phyloP scores from a whole-genome alignment of 1,140 invertebrate genomes.

The Ectropis grisescens region DNA sequence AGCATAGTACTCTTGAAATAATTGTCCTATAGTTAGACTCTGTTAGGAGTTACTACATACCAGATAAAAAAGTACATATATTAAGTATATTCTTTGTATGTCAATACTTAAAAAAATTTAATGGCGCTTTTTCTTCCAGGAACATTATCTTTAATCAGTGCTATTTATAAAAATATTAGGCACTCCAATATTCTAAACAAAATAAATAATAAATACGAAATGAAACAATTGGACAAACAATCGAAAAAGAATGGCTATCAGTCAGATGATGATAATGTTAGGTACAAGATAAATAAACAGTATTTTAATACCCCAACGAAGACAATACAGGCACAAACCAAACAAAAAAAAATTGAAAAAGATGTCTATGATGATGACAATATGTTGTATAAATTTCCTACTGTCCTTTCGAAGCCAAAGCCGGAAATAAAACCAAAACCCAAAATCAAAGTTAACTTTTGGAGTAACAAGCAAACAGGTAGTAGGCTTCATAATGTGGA shows the following conservation, averaged over 20 bases:
- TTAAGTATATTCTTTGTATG: no score
- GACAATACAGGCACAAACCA: slow-evolving; percentile 15
- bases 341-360: slow-evolving; percentile 19
- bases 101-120: no score
- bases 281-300: slow-evolving; percentile 49
- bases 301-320: slow-evolving; percentile 38
- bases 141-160: no score
- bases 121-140: no score
- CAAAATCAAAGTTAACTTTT: slow-evolving; percentile 64
- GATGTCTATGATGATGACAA: slow-evolving; percentile 34
- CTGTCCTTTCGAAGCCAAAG: slow-evolving; percentile 25
- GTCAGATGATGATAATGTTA: slow-evolving; percentile 49
- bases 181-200: no score
- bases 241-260: slow-evolving; percentile 37
- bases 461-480: slow-evolving; percentile 44
- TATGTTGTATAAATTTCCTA: slow-evolving; percentile 48
- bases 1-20: no score
- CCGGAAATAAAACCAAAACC: slow-evolving; percentile 33
- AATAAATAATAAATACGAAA: no score
- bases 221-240: slow-evolving; percentile 18
- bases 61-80: no score
- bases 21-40: no score
- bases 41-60: no score
- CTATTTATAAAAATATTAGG: no score
- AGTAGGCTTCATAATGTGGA: slow-evolving; percentile 24